phyloP scores from a whole-genome alignment of 2,888 invertebrate species.

The Lasioglossum leucozonium region DNA sequence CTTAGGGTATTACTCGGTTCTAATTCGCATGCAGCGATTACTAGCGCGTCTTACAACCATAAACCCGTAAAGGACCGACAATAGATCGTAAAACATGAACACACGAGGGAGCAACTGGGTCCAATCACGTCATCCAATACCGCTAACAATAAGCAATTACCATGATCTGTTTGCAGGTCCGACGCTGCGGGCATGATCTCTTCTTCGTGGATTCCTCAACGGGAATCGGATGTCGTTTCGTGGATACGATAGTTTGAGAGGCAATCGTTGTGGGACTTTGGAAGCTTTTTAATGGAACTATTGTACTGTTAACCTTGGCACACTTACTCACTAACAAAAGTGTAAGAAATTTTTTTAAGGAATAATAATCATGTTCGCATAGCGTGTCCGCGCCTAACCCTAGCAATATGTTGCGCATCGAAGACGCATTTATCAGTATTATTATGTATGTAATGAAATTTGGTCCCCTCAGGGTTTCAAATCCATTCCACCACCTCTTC shows the following conservation, averaged over 20 bases:
- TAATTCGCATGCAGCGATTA: slow-evolving; percentile 24
- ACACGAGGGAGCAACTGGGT: background rate
- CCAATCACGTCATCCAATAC: background rate
- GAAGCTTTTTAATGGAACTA: background rate
- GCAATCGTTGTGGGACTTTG: background rate
- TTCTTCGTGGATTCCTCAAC: background rate
- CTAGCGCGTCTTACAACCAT: slow-evolving; percentile 24
- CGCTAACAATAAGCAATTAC: slow-evolving; percentile 3
- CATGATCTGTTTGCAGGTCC: background rate
- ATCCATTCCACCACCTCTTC: too few species aligned
- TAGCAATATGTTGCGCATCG: too few species aligned
- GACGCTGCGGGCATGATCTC: background rate
- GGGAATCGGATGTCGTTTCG: background rate
- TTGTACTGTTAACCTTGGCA: too few species aligned
- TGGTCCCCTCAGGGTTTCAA: too few species aligned
- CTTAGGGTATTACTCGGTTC: slow-evolving; percentile 24
- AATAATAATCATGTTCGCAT: too few species aligned
- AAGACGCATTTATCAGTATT: too few species aligned
- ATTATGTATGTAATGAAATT: too few species aligned
- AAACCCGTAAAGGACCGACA: slow-evolving; percentile 13
- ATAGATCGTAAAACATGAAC: slow-evolving; percentile 23
- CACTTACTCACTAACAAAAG: too few species aligned
- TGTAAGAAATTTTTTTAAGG: too few species aligned
- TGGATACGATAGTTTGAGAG: background rate
- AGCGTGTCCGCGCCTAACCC: too few species aligned